phyloP scores from a whole-genome alignment of 2,113 vertebrate genomes.

The Echinops telfairi region DNA sequence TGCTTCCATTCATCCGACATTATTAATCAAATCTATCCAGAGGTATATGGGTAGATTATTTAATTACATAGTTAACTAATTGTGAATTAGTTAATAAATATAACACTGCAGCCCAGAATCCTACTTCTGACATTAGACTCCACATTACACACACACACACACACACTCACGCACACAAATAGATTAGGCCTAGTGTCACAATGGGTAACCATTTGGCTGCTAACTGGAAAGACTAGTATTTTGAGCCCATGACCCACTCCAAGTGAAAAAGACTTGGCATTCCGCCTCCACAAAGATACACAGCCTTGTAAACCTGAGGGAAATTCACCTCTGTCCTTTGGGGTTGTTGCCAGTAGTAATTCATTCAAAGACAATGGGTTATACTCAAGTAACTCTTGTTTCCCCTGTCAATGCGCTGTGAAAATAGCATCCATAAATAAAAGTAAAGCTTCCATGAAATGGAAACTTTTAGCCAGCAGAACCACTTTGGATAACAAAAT shows the following conservation, averaged over 20 bases:
- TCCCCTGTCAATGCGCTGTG: neutral
- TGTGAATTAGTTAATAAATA: neutral
- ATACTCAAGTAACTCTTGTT: neutral
- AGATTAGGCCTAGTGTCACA: neutral
- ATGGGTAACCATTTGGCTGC: neutral
- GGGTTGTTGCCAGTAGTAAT: neutral
- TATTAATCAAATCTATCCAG: too few relatives aligned
- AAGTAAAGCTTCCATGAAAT: neutral
- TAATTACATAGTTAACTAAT: too few relatives aligned
- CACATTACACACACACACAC: neutral
- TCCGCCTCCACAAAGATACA: neutral
- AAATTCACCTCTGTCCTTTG: neutral
- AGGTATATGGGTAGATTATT: too few relatives aligned
- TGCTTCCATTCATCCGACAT: too few relatives aligned
- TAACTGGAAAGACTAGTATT: neutral
- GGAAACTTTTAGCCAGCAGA: neutral
- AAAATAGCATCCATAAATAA: slow-evolving; percentile 21
- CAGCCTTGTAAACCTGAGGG: neutral
- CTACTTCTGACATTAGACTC: neutral
- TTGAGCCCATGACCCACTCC: neutral
- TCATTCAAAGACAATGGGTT: neutral
- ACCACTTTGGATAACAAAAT: slow-evolving; percentile 22
- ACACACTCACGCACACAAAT: neutral
- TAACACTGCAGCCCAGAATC: neutral
- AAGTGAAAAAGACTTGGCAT: neutral